Conservation (phyloP, 2,888 invertebrate species). For the Mythimna loreyi region DNA sequence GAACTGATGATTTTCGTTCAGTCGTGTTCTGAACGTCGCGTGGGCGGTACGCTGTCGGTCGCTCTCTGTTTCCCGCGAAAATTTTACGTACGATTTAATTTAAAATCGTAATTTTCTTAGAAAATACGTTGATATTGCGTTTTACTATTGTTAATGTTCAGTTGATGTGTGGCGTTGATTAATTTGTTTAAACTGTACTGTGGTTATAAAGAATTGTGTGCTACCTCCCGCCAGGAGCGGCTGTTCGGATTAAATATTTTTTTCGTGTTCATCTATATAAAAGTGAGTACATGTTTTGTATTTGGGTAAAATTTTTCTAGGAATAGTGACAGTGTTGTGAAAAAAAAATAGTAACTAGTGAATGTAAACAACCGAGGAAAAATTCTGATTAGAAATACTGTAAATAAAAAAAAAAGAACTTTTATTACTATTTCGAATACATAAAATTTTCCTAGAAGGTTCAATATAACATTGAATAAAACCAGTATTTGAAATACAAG, state of each 20-base stretch:
- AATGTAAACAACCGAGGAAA: constrained; percentile 19
- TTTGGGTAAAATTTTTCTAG: constrained; percentile 10
- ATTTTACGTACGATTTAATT: constrained; percentile 73
- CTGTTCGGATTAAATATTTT: constrained; percentile 68
- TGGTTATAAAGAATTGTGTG: constrained; percentile 73
- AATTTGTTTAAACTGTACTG: constrained; percentile 73
- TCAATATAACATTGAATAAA: background rate
- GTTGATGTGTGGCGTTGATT: constrained; percentile 77
- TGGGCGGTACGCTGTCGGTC: constrained; percentile 77
- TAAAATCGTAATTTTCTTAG: constrained; percentile 57
- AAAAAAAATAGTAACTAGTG: background rate
- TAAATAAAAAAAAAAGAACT: too few species aligned
- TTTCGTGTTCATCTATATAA: constrained; percentile 55
- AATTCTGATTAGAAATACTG: background rate
- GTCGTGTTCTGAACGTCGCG: constrained; percentile 80
- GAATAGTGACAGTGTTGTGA: background rate
- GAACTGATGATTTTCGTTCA: constrained; percentile 74
- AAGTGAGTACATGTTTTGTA: constrained; percentile 63
- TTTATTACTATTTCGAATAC: background rate
- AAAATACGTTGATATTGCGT: constrained; percentile 57
- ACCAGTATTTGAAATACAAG: background rate
- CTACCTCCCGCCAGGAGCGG: constrained; percentile 62
- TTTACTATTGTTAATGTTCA: constrained; percentile 70
- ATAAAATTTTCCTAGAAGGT: background rate
- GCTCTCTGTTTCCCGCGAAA: constrained; percentile 85